phyloP scores from a whole-genome alignment of 37 sponge, comb jelly and placozoan genomes.

The Ianthella basta region DNA sequence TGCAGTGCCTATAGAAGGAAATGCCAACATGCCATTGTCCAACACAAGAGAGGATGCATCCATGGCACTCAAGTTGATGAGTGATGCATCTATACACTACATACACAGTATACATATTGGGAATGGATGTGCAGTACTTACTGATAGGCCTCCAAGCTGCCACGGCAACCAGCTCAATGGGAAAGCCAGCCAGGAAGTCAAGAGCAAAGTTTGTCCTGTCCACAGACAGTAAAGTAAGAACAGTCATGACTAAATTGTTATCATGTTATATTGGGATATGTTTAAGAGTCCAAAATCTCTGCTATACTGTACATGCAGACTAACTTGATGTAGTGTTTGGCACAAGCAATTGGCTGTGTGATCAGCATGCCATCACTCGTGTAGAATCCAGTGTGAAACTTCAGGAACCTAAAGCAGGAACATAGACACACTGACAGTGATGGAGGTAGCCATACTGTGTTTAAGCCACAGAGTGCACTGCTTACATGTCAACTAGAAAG shows the following conservation, averaged over 20 bases:
- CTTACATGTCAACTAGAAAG: slow-evolving; percentile 76
- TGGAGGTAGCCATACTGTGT: neutral
- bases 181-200: slow-evolving; percentile 61
- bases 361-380: slow-evolving; percentile 54
- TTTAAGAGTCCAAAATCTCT: no score
- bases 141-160: slow-evolving; percentile 21
- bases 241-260: no score
- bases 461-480: neutral
- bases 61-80: no score
- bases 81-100: neutral
- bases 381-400: slow-evolving; percentile 69
- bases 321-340: slow-evolving; percentile 75
- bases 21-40: neutral
- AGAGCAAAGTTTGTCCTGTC: slow-evolving; percentile 64
- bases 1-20: slow-evolving; percentile 33
- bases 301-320: neutral
- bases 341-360: slow-evolving; percentile 66
- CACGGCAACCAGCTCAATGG: slow-evolving; percentile 62
- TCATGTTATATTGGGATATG: no score
- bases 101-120: no score
- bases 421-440: neutral
- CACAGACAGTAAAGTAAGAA: neutral
- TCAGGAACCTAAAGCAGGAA: slow-evolving; percentile 44
- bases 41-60: no score
- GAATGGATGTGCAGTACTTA: neutral